Percentiles rank a stretch among this genome's conserved stretches.
These are phyloP conservation scores for Deilephila porcellus DNA, from an alignment of 2,888 invertebrate genomes.

Conservation along the genomic window DNA sequence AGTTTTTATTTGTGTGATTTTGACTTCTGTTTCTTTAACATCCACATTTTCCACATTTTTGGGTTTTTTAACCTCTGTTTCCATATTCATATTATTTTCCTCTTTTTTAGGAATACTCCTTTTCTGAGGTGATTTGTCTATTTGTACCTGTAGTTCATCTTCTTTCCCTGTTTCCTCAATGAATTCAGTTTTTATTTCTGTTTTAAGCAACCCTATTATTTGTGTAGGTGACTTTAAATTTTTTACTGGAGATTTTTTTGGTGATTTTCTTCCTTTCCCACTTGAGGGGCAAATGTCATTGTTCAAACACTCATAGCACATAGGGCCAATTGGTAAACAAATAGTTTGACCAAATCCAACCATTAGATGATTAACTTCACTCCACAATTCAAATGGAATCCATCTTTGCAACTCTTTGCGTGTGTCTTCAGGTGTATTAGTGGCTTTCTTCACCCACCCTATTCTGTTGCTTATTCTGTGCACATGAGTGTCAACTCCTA, in stretches of 20 bases:
- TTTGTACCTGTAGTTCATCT: slow-evolving; percentile 29
- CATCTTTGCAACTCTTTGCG: slow-evolving; percentile 92
- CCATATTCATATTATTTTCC: background rate
- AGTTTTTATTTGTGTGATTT: background rate
- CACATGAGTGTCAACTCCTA: slow-evolving; percentile 98
- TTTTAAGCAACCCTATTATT: too few relatives aligned
- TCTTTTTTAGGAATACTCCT: slow-evolving; percentile 37
- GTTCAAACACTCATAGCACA: slow-evolving; percentile 93
- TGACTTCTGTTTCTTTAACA: background rate
- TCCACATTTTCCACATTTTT: background rate
- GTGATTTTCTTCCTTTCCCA: slow-evolving; percentile 68
- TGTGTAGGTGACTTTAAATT: slow-evolving; percentile 37
- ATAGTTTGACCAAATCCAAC: slow-evolving; percentile 99
- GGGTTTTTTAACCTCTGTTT: background rate
- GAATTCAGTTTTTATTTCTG: slow-evolving; percentile 22
- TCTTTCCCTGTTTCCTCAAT: slow-evolving; percentile 4
- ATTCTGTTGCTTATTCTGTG: slow-evolving; percentile 97
- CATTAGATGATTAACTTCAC: slow-evolving; percentile 93
- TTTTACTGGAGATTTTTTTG: slow-evolving; percentile 65
- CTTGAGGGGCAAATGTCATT: slow-evolving; percentile 91
- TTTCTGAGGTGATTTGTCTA: slow-evolving; percentile 40
- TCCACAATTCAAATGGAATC: slow-evolving; percentile 94
- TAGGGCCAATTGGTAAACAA: slow-evolving; percentile 93
- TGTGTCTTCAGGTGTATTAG: slow-evolving; percentile 95
- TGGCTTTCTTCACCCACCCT: slow-evolving; percentile 90